phyloP scores from a whole-genome alignment of 2,797 vertebrate species.

The Sebastes kiyomatsui region DNA sequence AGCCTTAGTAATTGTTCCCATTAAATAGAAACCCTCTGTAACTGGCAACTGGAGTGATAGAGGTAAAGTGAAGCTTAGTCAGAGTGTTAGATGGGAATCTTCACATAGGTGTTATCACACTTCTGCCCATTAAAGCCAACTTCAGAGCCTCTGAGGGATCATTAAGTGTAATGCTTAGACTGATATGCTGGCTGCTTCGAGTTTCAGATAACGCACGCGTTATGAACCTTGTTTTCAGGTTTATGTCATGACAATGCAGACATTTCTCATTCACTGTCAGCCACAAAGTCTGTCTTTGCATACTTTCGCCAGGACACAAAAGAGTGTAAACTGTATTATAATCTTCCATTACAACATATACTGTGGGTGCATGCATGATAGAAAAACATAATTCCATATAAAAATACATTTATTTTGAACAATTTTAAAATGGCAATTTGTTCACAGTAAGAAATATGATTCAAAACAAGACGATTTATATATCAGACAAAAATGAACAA shows the following conservation, averaged over 20 bases:
- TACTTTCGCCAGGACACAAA: neutral
- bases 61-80: constrained; percentile 49
- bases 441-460: constrained; percentile 97
- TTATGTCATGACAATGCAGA: constrained; percentile 4
- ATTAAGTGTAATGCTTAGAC: constrained; percentile 49
- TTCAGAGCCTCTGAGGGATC: constrained; percentile 54
- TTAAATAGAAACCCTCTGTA: constrained; percentile 56
- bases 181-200: constrained; percentile 38
- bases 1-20: constrained; percentile 55
- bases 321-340: neutral
- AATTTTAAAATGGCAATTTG: constrained; percentile 93
- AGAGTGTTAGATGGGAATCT: constrained; percentile 66
- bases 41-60: constrained; percentile 39
- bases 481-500: constrained; percentile 67
- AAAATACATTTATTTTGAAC: constrained; percentile 99
- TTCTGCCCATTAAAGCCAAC: constrained; percentile 67
- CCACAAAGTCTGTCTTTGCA: neutral
- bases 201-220: constrained; percentile 38
- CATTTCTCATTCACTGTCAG: constrained; percentile 8
- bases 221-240: constrained; percentile 29
- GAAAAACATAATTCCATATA: constrained; percentile 69
- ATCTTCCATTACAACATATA: neutral
- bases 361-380: neutral
- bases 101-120: constrained; percentile 68
- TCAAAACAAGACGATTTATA: constrained; percentile 83